Base-by-base conservation (phyloP, 2,888 invertebrate species). In the Xanthia icteritia region DNA sequence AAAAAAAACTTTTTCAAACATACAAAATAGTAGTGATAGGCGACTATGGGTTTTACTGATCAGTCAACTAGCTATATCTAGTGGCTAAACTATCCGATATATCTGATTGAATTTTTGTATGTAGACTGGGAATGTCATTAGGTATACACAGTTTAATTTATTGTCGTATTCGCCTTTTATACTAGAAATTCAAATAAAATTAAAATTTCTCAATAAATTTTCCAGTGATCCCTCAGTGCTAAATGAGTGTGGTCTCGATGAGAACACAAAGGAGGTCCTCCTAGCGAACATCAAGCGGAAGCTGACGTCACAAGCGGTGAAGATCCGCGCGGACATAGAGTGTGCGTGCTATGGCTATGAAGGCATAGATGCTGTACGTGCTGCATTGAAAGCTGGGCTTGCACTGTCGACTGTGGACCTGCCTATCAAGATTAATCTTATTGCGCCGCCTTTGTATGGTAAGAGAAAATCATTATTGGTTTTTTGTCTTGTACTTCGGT, bases 351-450 rank as follows among this genome's bases (percentile, higher is more conserved):
- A 96, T 2, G 96, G 99, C 2, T 99, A 99, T 92, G 99, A 99
- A 94, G 99, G 99, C 48, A 99, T 99, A 86, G 99, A 99, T 96
- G 99, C 99, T 6, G 99, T 99, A 0, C 99, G 99, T 94, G 97
- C 98, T 64, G 99, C 99, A 0, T 96, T 99, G 61, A 98, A 98
- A 93, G 97, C 98, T 84, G 99, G 99, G 2, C 97, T 99, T 58
- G 98, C 98, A 61, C 97, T 99, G 73, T 99, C 99, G 6, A 99
- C 99, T 0, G 98, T 98, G 88, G 99, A 99, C 88, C 97, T 99
- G 96, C 99, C 99, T 0, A 99, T 99, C 89, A 99, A 99, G 97
- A 99, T 99, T 89, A 99, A 99, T 96, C 97, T 99, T 86, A 99
- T 99, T 93, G 99, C 99, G 9, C 99, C 99, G 54, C 99, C 99